phyloP scores from a whole-genome alignment of 1,140 invertebrate species.

The Bombus confusus region DNA sequence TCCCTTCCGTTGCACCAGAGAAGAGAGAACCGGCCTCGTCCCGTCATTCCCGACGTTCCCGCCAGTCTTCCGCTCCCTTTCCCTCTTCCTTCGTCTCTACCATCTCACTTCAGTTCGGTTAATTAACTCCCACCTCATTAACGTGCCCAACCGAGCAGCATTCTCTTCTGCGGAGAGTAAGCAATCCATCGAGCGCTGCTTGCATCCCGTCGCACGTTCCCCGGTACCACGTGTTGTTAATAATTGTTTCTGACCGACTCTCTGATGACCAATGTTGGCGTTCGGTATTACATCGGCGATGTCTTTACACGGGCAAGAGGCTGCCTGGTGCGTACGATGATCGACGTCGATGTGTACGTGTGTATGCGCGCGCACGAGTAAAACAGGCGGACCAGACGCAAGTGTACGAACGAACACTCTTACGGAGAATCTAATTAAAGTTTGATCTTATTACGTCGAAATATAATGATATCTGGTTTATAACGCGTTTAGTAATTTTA shows the following conservation, averaged over 20 bases:
- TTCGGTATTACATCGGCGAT: slow-evolving; percentile 19
- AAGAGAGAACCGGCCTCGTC: background rate
- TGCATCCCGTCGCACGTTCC: slow-evolving; percentile 16
- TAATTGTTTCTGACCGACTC: slow-evolving; percentile 59
- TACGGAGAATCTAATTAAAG: slow-evolving; percentile 50
- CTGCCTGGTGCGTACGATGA: slow-evolving; percentile 20
- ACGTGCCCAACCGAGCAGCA: slow-evolving; percentile 70
- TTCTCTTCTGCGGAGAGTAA: slow-evolving; percentile 57
- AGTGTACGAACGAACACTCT: slow-evolving; percentile 61
- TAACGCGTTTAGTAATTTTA: slow-evolving; percentile 56
- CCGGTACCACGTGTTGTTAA: slow-evolving; percentile 55
- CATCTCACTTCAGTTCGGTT: slow-evolving; percentile 65
- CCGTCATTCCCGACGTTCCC: background rate
- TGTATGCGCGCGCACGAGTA: background rate
- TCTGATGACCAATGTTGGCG: slow-evolving; percentile 46
- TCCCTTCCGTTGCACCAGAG: slow-evolving; percentile 10
- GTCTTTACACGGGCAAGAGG: background rate
- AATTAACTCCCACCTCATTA: slow-evolving; percentile 80
- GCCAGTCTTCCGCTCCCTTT: background rate
- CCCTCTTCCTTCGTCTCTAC: slow-evolving; percentile 11
- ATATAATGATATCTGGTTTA: slow-evolving; percentile 55
- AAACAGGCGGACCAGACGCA: background rate
- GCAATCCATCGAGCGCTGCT: slow-evolving; percentile 14
- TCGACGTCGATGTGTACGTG: background rate
- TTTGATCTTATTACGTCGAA: slow-evolving; percentile 51